Evolutionary conservation across 2,113 vertebrate species (phyloP).

Genomic region (Hippoglossus stenolepis): DNA sequence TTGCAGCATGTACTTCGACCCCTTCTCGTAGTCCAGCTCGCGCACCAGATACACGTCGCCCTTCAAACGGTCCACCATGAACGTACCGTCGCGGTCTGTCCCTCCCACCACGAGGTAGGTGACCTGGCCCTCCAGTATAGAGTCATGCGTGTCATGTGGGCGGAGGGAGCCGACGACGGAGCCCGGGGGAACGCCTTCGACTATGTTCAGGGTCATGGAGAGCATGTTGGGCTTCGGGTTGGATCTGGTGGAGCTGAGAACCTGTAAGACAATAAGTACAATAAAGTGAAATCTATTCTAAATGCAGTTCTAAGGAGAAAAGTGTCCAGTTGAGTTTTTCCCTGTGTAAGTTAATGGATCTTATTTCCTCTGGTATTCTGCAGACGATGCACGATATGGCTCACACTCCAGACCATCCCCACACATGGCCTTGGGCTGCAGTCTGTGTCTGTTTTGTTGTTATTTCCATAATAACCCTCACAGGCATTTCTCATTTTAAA

Average conservation of each 20-base stretch:
- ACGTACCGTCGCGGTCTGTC: conserved; percentile 88
- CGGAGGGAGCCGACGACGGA: conserved; percentile 89
- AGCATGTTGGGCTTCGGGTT: conserved; percentile 83
- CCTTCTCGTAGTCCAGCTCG: conserved; percentile 92
- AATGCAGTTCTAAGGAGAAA: not conserved
- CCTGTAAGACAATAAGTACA: conserved; percentile 69
- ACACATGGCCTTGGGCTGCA: conserved; percentile 56
- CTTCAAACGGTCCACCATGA: conserved; percentile 89
- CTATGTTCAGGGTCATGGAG: conserved; percentile 85
- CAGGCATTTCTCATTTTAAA: conserved; percentile 41
- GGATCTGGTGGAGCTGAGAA: conserved; percentile 84
- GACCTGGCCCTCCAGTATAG: conserved; percentile 75
- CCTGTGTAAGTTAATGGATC: conserved; percentile 12
- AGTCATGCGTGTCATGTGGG: conserved; percentile 64
- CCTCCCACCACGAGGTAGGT: conserved; percentile 92
- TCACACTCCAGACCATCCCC: conserved; percentile 45
- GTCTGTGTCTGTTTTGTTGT: conserved; percentile 62
- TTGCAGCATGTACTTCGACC: conserved; percentile 85
- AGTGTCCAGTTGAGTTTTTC: conserved; percentile 15
- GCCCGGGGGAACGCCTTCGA: conserved; percentile 88
- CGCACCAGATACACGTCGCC: conserved; percentile 90
- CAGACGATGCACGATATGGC: conserved; percentile 35
- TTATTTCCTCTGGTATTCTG: conserved; percentile 37
- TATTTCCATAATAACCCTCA: conserved; percentile 59
- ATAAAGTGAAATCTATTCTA: no score